phyloP scores from a whole-genome alignment of 2,888 invertebrate species.

The Ptilodon capucinus region DNA sequence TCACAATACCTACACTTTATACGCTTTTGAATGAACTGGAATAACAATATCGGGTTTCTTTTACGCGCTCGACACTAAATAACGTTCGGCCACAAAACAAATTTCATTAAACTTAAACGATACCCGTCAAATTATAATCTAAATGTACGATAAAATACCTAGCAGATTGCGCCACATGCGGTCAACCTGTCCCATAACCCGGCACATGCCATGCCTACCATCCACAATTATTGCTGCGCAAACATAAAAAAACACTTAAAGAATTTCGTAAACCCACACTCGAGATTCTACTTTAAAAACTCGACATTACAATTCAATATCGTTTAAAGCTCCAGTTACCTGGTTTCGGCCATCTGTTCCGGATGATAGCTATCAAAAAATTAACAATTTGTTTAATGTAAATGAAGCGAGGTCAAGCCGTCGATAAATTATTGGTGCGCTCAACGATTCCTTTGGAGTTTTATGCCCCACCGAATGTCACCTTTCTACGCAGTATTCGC shows the following conservation, averaged over 20 bases:
- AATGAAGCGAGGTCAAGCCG: constrained; percentile 75
- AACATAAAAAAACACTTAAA: constrained; percentile 63
- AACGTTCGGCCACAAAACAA: constrained; percentile 46
- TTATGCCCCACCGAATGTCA: constrained; percentile 79
- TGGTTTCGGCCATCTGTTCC: constrained; percentile 72
- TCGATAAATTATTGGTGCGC: constrained; percentile 75
- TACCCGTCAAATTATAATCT: constrained; percentile 66
- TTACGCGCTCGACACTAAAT: constrained; percentile 22
- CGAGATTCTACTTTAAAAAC: constrained; percentile 23
- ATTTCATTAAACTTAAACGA: constrained; percentile 61
- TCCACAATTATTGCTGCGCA: constrained; percentile 68
- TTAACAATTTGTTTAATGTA: constrained; percentile 83
- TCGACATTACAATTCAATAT: constrained; percentile 28
- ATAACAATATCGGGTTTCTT: constrained; percentile 21
- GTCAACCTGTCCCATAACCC: constrained; percentile 80
- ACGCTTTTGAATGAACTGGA: background rate
- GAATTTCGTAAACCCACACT: constrained; percentile 26
- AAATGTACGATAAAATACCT: constrained; percentile 68
- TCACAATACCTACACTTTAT: background rate
- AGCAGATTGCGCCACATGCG: constrained; percentile 79
- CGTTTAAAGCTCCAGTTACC: constrained; percentile 13
- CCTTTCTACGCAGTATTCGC: constrained; percentile 66
- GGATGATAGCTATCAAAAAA: constrained; percentile 81
- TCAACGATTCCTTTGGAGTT: constrained; percentile 68
- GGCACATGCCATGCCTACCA: constrained; percentile 79